Percentiles rank a stretch among this genome's conserved stretches.
Conservation (phyloP, 2,797 vertebrate genomes). For the Malurus splendens region DNA sequence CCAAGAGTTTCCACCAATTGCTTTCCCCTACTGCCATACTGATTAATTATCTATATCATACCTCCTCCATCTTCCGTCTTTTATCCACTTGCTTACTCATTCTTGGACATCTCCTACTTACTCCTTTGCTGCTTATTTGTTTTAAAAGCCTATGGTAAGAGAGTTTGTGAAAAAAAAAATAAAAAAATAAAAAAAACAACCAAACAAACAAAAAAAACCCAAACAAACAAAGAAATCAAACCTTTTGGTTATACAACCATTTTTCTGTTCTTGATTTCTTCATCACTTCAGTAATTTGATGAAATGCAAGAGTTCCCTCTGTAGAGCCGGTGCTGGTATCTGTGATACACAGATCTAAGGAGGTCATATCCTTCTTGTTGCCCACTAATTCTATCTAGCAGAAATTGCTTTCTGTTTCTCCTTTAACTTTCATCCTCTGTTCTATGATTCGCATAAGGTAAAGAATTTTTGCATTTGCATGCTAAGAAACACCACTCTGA, state of each 20-base stretch:
- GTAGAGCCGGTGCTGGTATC: background rate
- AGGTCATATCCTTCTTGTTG: background rate
- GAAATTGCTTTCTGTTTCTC: background rate
- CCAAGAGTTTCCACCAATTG: background rate
- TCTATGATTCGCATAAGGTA: background rate
- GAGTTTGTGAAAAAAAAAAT: background rate
- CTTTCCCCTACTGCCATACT: background rate
- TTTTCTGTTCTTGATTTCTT: background rate
- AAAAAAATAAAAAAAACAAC: too few species aligned
- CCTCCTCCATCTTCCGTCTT: background rate
- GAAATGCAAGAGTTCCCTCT: background rate
- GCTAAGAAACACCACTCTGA: background rate
- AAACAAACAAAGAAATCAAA: background rate
- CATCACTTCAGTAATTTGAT: background rate
- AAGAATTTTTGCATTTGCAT: background rate
- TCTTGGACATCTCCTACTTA: background rate
- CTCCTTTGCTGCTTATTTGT: background rate
- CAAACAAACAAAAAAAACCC: background rate
- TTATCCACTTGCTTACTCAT: background rate
- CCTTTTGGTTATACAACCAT: background rate
- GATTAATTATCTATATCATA: background rate
- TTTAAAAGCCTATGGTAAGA: background rate
- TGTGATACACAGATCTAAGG: background rate
- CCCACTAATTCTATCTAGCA: background rate
- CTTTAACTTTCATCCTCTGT: background rate